Percentiles rank a stretch among this genome's conserved stretches.
phyloP scores from a whole-genome alignment of 2,797 vertebrate genomes.

The Urophycis tenuis region DNA sequence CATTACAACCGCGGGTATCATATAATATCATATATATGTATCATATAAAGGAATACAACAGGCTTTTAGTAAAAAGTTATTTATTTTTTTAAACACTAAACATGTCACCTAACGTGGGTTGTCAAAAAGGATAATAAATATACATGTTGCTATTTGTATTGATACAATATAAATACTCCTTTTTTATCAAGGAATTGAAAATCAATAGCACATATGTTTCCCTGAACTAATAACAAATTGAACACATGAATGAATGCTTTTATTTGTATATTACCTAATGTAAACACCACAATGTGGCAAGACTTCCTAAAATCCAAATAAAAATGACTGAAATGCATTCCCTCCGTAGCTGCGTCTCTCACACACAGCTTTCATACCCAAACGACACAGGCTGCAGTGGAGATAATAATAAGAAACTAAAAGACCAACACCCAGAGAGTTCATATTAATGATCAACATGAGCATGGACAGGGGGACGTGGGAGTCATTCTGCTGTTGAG shows the following conservation, averaged over 20 bases:
- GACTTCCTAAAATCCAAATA: background rate
- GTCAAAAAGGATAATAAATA: background rate
- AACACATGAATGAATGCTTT: background rate
- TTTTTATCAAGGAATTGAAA: background rate
- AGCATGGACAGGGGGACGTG: background rate
- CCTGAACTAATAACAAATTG: background rate
- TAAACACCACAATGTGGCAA: background rate
- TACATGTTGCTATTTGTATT: background rate
- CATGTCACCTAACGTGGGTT: background rate
- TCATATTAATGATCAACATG: background rate
- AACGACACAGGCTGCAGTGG: too few species aligned
- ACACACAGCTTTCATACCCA: background rate
- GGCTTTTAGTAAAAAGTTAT: background rate
- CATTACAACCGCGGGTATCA: background rate
- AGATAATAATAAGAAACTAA: too few species aligned
- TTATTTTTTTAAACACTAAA: conserved; percentile 2
- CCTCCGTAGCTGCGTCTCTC: background rate
- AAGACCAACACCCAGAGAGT: background rate
- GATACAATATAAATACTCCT: background rate
- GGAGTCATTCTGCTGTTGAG: conserved; percentile 22
- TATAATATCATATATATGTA: too few species aligned
- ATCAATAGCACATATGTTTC: background rate
- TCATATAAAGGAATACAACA: background rate
- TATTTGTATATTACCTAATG: background rate
- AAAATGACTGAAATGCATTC: background rate